Conservation (phyloP, 1,140 invertebrate genomes). For the Lucilia sericata region DNA sequence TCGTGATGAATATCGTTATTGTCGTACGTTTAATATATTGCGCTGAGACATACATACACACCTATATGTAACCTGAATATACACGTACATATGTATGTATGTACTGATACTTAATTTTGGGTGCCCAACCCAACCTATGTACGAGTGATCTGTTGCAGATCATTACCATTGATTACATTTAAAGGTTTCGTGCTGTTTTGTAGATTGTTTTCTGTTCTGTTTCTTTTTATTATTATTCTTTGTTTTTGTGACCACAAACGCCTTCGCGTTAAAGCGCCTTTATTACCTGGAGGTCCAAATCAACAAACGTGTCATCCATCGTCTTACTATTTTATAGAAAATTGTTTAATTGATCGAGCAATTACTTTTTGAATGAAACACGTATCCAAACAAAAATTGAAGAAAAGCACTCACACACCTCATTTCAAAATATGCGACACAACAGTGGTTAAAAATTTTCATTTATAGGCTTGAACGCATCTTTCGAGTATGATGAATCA, state of each 20-base stretch:
- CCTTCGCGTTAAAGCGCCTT: slow-evolving; percentile 23
- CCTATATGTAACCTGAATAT: too few relatives aligned
- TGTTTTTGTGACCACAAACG: slow-evolving; percentile 29
- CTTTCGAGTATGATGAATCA: slow-evolving; percentile 28
- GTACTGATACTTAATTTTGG: background rate
- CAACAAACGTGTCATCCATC: slow-evolving; percentile 37
- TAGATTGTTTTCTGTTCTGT: background rate
- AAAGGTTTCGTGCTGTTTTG: background rate
- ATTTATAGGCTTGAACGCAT: slow-evolving; percentile 11
- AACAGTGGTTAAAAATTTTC: slow-evolving; percentile 23
- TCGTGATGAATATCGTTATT: background rate
- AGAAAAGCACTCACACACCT: background rate
- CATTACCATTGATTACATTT: slow-evolving; percentile 24
- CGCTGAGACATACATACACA: too few relatives aligned
- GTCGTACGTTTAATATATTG: background rate
- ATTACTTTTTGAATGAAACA: slow-evolving; percentile 13
- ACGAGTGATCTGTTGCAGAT: slow-evolving; percentile 23
- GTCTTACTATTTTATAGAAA: slow-evolving; percentile 17
- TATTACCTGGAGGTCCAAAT: slow-evolving; percentile 39
- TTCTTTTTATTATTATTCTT: slow-evolving; percentile 7
- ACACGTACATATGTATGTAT: too few relatives aligned
- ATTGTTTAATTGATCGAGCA: slow-evolving; percentile 32
- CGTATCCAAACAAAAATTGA: background rate
- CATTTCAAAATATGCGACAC: background rate
- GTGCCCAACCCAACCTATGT: background rate